Conservation (phyloP, 2,113 vertebrate genomes). For the Ophiodon elongatus region DNA sequence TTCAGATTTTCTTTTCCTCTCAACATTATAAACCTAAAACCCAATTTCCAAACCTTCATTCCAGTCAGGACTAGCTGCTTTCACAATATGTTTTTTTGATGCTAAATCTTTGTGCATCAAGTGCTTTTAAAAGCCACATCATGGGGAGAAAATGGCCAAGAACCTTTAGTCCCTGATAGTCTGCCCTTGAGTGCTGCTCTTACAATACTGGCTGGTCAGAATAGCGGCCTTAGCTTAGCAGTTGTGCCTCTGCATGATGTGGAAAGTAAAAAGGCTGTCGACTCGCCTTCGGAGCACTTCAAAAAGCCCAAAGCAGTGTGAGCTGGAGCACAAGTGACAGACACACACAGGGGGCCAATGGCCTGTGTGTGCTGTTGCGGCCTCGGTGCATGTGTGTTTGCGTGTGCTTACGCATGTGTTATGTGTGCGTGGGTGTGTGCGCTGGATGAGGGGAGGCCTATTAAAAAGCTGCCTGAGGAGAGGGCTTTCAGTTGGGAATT, state of each 20-base stretch:
- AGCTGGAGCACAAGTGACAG: constrained; percentile 66
- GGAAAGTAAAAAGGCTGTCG: constrained; percentile 72
- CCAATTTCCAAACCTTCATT: constrained; percentile 1
- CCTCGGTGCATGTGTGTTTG: constrained; percentile 44
- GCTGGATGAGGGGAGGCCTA: constrained; percentile 66
- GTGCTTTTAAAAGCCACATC: constrained; percentile 66
- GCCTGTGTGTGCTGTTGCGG: constrained; percentile 41
- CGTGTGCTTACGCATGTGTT: constrained; percentile 25
- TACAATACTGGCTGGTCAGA: constrained; percentile 39
- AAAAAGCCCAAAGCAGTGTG: constrained; percentile 75
- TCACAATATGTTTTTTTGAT: constrained; percentile 24
- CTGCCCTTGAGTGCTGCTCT: constrained; percentile 59
- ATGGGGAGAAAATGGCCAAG: constrained; percentile 49
- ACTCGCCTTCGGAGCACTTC: constrained; percentile 75
- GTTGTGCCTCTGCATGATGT: constrained; percentile 63
- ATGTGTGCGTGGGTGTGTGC: constrained; percentile 21
- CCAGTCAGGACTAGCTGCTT: constrained; percentile 19
- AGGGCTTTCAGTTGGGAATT: constrained; percentile 79
- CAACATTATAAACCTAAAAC: not conserved
- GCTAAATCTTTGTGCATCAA: constrained; percentile 42
- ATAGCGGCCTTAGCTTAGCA: constrained; percentile 55
- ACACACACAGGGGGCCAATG: constrained; percentile 58
- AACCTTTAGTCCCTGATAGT: constrained; percentile 50
- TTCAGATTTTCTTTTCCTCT: not conserved
- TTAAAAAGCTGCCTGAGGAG: constrained; percentile 82